phyloP scores from a whole-genome alignment of 2,888 invertebrate species.

The Patella depressa region DNA sequence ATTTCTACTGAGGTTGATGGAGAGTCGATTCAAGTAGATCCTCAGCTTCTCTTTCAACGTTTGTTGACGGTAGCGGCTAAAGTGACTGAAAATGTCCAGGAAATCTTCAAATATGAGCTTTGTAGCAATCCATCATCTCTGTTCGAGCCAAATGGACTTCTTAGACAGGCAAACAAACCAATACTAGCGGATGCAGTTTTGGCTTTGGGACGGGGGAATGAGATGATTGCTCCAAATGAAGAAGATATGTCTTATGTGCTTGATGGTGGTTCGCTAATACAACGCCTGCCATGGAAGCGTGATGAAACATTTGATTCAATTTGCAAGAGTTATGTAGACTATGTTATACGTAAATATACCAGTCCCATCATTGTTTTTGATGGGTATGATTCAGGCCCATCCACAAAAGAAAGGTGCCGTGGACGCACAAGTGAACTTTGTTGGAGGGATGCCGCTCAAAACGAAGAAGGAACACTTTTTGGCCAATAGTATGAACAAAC shows the following conservation, averaged over 20 bases:
- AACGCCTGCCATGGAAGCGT: slow-evolving; percentile 38
- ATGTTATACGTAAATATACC: slow-evolving; percentile 33
- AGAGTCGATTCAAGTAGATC: slow-evolving; percentile 29
- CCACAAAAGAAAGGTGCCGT: slow-evolving; percentile 31
- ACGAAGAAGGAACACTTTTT: slow-evolving; percentile 47
- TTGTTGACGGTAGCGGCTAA: slow-evolving; percentile 24
- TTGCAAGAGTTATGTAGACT: slow-evolving; percentile 30
- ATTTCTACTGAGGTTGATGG: slow-evolving; percentile 19
- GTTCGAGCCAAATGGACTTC: slow-evolving; percentile 38
- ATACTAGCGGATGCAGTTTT: slow-evolving; percentile 39
- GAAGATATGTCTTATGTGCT: slow-evolving; percentile 30
- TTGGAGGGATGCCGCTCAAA: slow-evolving; percentile 31
- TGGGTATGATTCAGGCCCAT: slow-evolving; percentile 33
- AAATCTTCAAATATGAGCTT: slow-evolving; percentile 43
- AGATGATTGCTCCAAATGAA: slow-evolving; percentile 2
- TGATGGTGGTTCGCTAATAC: slow-evolving; percentile 44
- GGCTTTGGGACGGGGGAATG: slow-evolving; percentile 20
- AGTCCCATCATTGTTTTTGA: slow-evolving; percentile 37
- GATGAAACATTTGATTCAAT: slow-evolving; percentile 38
- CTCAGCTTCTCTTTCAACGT: slow-evolving; percentile 38
- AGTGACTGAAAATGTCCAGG: slow-evolving; percentile 16
- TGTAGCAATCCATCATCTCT: slow-evolving; percentile 39
- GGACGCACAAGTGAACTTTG: slow-evolving; percentile 36
- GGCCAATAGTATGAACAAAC: slow-evolving; percentile 46
- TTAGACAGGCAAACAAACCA: slow-evolving; percentile 40